phyloP scores from a whole-genome alignment of 2,888 invertebrate species.

The Ischnura elegans region DNA sequence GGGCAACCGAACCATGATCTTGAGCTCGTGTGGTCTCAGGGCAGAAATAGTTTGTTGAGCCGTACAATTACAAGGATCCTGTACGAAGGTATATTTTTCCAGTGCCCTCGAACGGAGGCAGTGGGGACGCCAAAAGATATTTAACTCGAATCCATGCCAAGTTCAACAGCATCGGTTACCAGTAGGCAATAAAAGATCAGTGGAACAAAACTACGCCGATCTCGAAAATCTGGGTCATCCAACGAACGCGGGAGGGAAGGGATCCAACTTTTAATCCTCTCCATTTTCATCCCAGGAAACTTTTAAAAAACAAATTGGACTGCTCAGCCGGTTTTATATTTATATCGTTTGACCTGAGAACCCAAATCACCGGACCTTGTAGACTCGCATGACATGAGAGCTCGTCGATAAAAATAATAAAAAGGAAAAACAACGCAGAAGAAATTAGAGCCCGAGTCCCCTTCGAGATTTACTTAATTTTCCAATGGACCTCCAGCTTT shows the following conservation, averaged over 20 bases:
- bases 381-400: not conserved
- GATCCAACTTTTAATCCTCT: conserved; percentile 20
- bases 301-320: not conserved
- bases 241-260: not conserved
- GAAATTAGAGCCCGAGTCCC: not conserved
- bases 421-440: not conserved
- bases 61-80: not conserved
- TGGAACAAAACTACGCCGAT: conserved; percentile 12
- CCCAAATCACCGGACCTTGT: not conserved
- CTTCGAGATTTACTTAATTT: not conserved
- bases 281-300: not conserved
- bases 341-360: not conserved
- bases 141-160: not conserved
- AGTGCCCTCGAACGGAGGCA: not conserved
- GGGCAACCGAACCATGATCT: not conserved
- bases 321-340: not conserved
- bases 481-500: not conserved
- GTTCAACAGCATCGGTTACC: not conserved
- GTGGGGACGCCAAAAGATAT: not conserved
- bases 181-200: not conserved
- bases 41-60: not conserved
- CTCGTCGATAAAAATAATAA: not conserved
- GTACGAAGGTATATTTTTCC: not conserved
- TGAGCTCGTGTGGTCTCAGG: not conserved
- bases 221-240: not conserved